A percentile compares a stretch with the other conserved stretches of the same genome.
Evolutionary conservation across 2,113 vertebrate species (phyloP).

Genomic region (Saguinus imperator): DNA sequence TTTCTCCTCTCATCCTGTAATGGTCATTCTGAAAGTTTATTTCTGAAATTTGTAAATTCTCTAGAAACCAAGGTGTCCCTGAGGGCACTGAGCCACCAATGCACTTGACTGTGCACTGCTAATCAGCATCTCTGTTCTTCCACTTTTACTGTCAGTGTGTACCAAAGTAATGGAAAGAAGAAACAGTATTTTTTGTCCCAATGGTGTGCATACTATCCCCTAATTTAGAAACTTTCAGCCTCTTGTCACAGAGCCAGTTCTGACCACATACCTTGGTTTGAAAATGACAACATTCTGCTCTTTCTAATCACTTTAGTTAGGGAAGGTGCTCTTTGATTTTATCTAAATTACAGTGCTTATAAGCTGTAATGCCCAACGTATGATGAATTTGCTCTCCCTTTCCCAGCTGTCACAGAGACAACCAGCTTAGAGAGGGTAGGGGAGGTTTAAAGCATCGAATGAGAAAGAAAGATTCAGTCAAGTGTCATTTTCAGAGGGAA

Average conservation of each 20-base stretch:
- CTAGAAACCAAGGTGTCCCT: background rate
- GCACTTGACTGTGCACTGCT: background rate
- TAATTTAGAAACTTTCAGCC: background rate
- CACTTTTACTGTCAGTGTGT: background rate
- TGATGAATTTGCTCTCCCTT: background rate
- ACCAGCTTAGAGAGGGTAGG: background rate
- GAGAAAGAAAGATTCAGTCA: background rate
- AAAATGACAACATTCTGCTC: background rate
- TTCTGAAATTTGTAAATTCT: background rate
- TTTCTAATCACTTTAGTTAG: background rate
- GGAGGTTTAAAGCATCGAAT: background rate
- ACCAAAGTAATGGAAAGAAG: background rate
- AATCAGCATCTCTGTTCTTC: background rate
- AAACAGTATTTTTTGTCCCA: background rate
- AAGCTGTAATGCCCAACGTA: background rate
- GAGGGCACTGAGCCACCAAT: background rate
- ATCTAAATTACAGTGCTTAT: background rate
- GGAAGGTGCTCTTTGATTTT: background rate
- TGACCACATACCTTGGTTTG: background rate
- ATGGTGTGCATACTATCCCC: fast-evolving
- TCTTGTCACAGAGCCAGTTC: background rate
- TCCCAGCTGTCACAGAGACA: background rate
- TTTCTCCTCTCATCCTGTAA: background rate
- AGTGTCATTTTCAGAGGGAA: conserved; percentile 44
- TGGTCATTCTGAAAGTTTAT: background rate